A percentile compares a stretch with the other conserved stretches of the same genome.
Evolutionary conservation across 1,140 invertebrate genomes (phyloP).

Genomic region (Uloborus diversus): DNA sequence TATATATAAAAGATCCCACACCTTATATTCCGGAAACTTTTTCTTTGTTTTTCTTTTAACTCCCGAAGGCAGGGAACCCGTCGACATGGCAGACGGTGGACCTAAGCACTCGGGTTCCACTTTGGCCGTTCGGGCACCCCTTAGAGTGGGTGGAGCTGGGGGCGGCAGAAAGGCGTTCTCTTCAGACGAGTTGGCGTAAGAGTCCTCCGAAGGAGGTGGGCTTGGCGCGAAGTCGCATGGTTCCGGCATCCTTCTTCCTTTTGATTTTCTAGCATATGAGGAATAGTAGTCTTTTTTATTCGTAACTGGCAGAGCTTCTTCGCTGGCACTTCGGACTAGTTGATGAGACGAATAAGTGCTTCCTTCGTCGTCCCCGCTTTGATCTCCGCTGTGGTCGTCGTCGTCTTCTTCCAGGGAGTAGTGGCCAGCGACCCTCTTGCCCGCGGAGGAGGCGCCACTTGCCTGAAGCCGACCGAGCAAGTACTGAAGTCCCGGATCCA

Average conservation of each 20-base stretch:
- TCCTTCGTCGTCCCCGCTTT: constrained; percentile 42
- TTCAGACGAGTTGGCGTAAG: constrained; percentile 60
- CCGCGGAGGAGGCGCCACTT: constrained; percentile 33
- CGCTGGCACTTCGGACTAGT: constrained; percentile 90
- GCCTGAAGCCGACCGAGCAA: constrained; percentile 47
- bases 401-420: constrained; percentile 40
- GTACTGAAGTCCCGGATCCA: constrained; percentile 44
- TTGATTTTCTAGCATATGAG: constrained; percentile 41
- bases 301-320: constrained; percentile 78
- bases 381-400: constrained; percentile 22
- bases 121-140: constrained; percentile 29
- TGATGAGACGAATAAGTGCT: constrained; percentile 83
- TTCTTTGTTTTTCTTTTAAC: constrained; percentile 53
- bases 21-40: constrained; percentile 58
- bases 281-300: constrained; percentile 56
- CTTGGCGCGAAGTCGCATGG: constrained; percentile 59
- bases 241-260: constrained; percentile 44
- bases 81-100: constrained; percentile 29
- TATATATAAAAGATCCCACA: no score
- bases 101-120: constrained; percentile 17
- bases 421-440: constrained; percentile 27
- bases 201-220: constrained; percentile 59
- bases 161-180: constrained; percentile 57
- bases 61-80: constrained; percentile 43
- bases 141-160: constrained; percentile 27